Evolutionary conservation across 2,113 vertebrate genomes (phyloP).

Genomic region (Diglossa brunneiventris): DNA sequence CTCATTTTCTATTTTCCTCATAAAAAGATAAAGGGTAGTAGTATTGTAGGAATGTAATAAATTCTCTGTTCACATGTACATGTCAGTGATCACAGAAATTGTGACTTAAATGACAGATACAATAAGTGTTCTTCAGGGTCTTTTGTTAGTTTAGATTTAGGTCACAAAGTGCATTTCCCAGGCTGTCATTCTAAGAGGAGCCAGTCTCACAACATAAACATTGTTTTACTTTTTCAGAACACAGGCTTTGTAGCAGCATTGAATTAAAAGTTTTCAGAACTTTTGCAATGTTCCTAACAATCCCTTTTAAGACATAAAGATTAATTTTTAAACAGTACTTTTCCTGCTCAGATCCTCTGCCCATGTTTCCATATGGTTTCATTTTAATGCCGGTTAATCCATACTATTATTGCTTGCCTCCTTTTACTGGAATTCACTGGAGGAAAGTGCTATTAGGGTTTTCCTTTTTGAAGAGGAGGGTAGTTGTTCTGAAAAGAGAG

Average conservation of each 20-base stretch:
- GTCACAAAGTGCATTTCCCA: slow-evolving; percentile 10
- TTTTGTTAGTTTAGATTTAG: slow-evolving; percentile 33
- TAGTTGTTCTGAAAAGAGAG: slow-evolving; percentile 13
- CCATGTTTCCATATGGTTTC: slow-evolving; percentile 45
- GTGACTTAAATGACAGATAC: not conserved
- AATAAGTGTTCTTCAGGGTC: not conserved
- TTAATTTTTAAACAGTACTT: slow-evolving; percentile 53
- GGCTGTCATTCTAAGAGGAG: not conserved
- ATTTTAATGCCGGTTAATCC: slow-evolving; percentile 15
- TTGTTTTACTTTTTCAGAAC: not conserved
- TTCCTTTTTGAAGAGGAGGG: not conserved
- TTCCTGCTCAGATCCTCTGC: not conserved
- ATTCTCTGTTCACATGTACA: not conserved
- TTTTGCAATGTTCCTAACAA: not conserved
- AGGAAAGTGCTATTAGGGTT: slow-evolving; percentile 4
- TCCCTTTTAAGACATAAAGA: slow-evolving; percentile 1
- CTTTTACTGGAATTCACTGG: slow-evolving; percentile 13
- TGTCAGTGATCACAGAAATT: slow-evolving; percentile 20
- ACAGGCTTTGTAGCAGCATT: not conserved
- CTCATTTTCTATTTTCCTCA: not conserved
- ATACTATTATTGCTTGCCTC: not conserved
- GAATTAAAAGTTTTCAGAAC: slow-evolving; percentile 13
- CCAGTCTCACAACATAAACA: not conserved
- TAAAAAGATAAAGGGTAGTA: not conserved
- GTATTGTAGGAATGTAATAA: not conserved